These are phyloP conservation scores for Polymixis flavicincta DNA, from an alignment of 2,888 invertebrate genomes.

Conservation along the genomic window DNA sequence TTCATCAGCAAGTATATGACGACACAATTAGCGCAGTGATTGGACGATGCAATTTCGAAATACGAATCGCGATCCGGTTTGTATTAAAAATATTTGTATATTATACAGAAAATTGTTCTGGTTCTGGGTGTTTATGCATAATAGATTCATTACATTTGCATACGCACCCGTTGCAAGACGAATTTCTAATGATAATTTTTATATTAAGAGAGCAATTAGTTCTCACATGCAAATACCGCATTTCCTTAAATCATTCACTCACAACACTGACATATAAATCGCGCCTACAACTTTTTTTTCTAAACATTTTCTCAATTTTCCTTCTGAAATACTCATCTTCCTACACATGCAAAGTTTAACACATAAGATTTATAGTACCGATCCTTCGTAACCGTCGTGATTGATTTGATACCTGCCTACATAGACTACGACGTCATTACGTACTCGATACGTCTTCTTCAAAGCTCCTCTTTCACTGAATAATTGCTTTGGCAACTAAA, in stretches of 20 bases:
- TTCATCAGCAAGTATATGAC: neutral
- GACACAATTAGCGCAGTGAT: no score
- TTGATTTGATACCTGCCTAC: constrained; percentile 56
- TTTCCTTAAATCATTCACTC: neutral
- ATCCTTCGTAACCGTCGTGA: constrained; percentile 37
- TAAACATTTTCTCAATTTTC: neutral
- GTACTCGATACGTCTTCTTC: constrained; percentile 46
- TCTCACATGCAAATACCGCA: neutral
- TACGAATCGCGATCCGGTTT: neutral
- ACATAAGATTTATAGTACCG: constrained; percentile 43
- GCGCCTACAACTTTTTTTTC: neutral
- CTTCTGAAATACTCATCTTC: neutral
- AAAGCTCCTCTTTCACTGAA: constrained; percentile 24
- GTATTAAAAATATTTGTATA: neutral
- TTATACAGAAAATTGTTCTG: neutral
- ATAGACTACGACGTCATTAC: constrained; percentile 44
- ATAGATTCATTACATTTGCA: neutral
- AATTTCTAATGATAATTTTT: neutral
- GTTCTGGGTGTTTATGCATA: neutral
- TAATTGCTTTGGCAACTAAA: constrained; percentile 48
- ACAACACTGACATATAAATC: neutral
- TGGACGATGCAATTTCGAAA: neutral
- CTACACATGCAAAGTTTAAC: constrained; percentile 9
- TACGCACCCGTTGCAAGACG: neutral
- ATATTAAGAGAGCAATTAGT: neutral